A percentile compares a stretch with the other conserved stretches of the same genome.
These are phyloP conservation scores for Anisognathus igniventris DNA, from an alignment of 2,797 vertebrate species.

Conservation along the genomic window DNA sequence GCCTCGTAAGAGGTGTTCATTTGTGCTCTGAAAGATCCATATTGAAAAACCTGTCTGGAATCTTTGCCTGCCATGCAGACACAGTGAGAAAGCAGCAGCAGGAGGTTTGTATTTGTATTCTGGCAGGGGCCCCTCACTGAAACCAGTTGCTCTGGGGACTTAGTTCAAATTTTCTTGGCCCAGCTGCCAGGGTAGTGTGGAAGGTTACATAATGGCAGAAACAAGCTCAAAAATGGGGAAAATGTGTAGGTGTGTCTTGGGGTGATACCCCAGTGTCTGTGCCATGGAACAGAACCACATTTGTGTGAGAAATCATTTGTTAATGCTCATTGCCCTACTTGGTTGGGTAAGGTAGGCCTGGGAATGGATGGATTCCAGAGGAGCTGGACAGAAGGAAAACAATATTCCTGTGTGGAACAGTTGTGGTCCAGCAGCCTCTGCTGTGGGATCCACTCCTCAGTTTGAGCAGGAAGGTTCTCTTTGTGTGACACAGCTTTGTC, in stretches of 20 bases:
- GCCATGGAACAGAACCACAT: background rate
- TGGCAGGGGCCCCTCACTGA: slow-evolving; percentile 46
- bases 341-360: background rate
- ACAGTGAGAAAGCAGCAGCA: slow-evolving; percentile 32
- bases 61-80: slow-evolving; percentile 36
- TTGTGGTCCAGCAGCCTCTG: background rate
- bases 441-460: accelerated
- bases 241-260: slow-evolving; percentile 30
- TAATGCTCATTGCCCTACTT: background rate
- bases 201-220: slow-evolving; percentile 64
- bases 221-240: slow-evolving; percentile 45
- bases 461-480: background rate
- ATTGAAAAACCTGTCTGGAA: slow-evolving; percentile 15
- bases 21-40: background rate
- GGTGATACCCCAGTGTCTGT: background rate
- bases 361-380: background rate
- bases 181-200: slow-evolving; percentile 48
- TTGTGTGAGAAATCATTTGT: background rate
- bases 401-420: background rate
- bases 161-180: slow-evolving; percentile 51
- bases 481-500: background rate
- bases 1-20: background rate
- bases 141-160: slow-evolving; percentile 58
- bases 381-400: background rate
- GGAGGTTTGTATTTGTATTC: slow-evolving; percentile 61